phyloP scores from a whole-genome alignment of 2,888 invertebrate genomes.

The Flexamia atlantica region DNA sequence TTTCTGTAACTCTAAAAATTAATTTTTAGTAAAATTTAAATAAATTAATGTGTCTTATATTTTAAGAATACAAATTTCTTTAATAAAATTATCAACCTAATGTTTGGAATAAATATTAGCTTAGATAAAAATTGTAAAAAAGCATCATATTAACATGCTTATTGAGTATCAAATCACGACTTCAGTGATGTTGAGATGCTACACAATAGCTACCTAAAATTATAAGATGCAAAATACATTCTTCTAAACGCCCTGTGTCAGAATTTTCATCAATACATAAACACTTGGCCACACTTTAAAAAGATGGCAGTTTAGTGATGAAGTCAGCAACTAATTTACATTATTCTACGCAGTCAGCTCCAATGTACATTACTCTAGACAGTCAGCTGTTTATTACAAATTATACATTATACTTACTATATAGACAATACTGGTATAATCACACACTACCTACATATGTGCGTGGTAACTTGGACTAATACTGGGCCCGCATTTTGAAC shows the following conservation, averaged over 20 bases:
- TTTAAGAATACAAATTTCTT: too few relatives aligned
- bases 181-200: too few relatives aligned
- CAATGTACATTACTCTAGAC: constrained; percentile 29
- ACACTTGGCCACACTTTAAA: neutral
- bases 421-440: constrained; percentile 58
- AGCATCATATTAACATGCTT: too few relatives aligned
- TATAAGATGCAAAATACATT: neutral
- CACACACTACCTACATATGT: constrained; percentile 45
- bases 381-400: constrained; percentile 48
- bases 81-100: too few relatives aligned
- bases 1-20: too few relatives aligned
- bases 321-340: constrained; percentile 23
- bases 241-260: neutral
- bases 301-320: neutral
- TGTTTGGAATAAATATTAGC: too few relatives aligned
- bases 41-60: too few relatives aligned
- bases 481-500: constrained; percentile 54
- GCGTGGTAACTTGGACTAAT: constrained; percentile 59
- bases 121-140: too few relatives aligned
- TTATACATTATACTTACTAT: constrained; percentile 54
- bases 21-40: too few relatives aligned
- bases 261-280: neutral
- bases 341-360: constrained; percentile 47
- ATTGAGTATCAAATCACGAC: too few relatives aligned
- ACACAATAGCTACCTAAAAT: too few relatives aligned